phyloP scores from a whole-genome alignment of 2,888 invertebrate genomes.

The Oxycera nigricornis region DNA sequence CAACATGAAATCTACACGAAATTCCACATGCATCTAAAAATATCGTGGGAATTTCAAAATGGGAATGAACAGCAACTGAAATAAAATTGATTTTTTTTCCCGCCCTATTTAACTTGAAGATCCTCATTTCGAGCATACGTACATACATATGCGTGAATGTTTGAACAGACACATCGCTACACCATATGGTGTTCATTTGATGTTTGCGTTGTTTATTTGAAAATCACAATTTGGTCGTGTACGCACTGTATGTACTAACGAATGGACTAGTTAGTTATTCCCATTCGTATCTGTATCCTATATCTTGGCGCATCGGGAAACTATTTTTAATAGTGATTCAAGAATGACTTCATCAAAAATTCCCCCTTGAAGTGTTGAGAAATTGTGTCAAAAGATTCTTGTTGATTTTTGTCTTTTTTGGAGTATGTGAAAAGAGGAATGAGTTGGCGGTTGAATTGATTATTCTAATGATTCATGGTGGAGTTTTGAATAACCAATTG shows the following conservation, averaged over 20 bases:
- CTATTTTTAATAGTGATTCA: neutral
- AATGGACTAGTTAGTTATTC: neutral
- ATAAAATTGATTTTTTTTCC: neutral
- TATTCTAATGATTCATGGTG: too few relatives aligned
- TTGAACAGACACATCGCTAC: neutral
- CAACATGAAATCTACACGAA: too few relatives aligned
- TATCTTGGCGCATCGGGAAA: neutral
- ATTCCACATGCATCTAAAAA: neutral
- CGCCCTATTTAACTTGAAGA: neutral
- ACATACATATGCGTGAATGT: neutral
- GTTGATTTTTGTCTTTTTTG: too few relatives aligned
- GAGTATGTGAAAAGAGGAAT: too few relatives aligned
- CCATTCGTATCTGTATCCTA: neutral
- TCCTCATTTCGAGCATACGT: neutral
- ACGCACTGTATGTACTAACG: too few relatives aligned
- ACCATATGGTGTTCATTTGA: slow-evolving; percentile 1
- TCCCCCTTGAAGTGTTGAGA: neutral
- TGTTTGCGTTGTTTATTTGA: neutral
- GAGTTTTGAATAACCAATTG: too few relatives aligned
- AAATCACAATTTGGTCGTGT: neutral
- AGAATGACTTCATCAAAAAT: slow-evolving; percentile 4
- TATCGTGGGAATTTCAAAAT: neutral
- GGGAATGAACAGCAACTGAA: neutral
- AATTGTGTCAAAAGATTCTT: neutral
- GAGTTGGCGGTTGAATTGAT: too few relatives aligned